A percentile compares a stretch with the other conserved stretches of the same genome.
phyloP scores from a whole-genome alignment of 1,140 invertebrate genomes.

The Rhagoletis pomonella region DNA sequence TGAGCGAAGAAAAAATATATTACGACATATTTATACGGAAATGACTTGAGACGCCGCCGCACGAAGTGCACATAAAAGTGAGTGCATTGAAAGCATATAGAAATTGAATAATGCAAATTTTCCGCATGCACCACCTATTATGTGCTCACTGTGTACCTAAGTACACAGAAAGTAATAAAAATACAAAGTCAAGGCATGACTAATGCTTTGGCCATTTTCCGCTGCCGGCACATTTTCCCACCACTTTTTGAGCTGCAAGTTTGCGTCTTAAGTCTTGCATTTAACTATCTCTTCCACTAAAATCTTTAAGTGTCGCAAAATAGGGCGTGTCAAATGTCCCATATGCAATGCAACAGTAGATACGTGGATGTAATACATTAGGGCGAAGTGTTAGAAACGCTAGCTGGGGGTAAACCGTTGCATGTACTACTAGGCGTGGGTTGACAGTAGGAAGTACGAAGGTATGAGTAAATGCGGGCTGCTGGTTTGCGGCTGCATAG shows the following conservation, averaged over 20 bases:
- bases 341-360: not conserved
- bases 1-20: not conserved
- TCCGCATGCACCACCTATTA: not conserved
- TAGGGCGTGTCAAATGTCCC: constrained; percentile 19
- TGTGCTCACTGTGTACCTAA: not conserved
- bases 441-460: constrained; percentile 4
- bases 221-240: not conserved
- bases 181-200: constrained; percentile 8
- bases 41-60: not conserved
- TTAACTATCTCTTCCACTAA: not conserved
- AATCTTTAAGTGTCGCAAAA: constrained; percentile 8
- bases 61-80: constrained; percentile 1
- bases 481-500: not conserved
- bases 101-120: constrained; percentile 1
- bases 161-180: constrained; percentile 27
- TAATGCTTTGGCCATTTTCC: not conserved
- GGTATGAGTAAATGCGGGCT: not conserved
- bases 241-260: not conserved
- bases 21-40: not conserved
- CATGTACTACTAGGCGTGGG: not conserved
- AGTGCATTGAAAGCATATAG: constrained; percentile 24
- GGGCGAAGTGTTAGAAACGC: not conserved
- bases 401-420: not conserved
- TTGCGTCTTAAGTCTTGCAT: constrained; percentile 16
- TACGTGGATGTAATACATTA: not conserved